A percentile compares a stretch with the other conserved stretches of the same genome.
phyloP scores from a whole-genome alignment of 2,113 vertebrate genomes.

The Oxygymnocypris stewartii region DNA sequence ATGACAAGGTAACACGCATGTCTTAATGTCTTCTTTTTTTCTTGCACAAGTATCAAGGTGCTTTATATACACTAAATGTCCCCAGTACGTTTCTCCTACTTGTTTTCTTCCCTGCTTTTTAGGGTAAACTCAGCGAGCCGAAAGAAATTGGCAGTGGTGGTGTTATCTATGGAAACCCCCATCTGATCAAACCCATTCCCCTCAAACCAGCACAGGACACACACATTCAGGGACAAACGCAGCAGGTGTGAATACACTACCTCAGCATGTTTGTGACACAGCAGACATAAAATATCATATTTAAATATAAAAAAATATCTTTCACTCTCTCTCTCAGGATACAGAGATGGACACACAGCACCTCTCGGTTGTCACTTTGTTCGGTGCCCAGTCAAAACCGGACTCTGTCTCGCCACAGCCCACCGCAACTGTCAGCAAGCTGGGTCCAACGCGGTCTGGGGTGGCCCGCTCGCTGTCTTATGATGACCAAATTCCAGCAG shows the following conservation, averaged over 20 bases:
- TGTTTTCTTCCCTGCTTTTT: conserved; percentile 8
- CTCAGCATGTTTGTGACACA: too few species aligned
- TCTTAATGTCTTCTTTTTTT: neutral
- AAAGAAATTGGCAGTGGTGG: conserved; percentile 91
- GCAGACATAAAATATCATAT: neutral
- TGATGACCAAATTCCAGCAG: conserved; percentile 69
- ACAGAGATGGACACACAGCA: conserved; percentile 76
- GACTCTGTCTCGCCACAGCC: conserved; percentile 48
- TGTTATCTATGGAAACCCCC: conserved; percentile 85
- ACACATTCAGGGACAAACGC: conserved; percentile 59
- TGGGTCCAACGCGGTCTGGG: conserved; percentile 63
- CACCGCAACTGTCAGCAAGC: neutral
- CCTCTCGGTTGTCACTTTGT: conserved; percentile 83
- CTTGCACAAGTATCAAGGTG: neutral
- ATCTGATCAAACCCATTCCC: conserved; percentile 94
- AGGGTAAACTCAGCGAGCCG: conserved; percentile 87
- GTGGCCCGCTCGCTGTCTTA: conserved; percentile 84
- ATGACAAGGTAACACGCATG: conserved; percentile 83
- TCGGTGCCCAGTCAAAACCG: conserved; percentile 77
- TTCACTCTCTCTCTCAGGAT: conserved; percentile 74
- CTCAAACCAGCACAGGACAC: conserved; percentile 78
- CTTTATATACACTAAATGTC: conserved; percentile 32
- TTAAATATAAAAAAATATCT: neutral
- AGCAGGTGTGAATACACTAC: conserved; percentile 6
- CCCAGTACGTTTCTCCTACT: neutral